Evolutionary conservation across 2,113 vertebrate genomes (phyloP), one percentile per base, ranked within the genome.

Genomic region (Mormyrus iriodes): DNA sequence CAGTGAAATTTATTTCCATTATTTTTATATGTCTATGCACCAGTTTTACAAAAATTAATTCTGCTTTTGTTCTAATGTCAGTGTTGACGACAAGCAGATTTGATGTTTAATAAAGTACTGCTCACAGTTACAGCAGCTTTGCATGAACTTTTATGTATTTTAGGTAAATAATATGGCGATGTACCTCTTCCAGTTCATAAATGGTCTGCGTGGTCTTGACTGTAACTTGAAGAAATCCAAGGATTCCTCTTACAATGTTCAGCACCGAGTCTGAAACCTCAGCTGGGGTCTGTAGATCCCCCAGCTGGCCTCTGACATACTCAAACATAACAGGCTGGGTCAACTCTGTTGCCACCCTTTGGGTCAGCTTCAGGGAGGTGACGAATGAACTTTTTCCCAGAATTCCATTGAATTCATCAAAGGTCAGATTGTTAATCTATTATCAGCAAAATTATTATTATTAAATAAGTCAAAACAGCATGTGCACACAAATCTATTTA

Each of bases 201-300:
- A 95, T 53, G 24, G 4, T 92, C 90, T 95, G 93, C 12, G 94
- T 95, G 83, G 93, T 96, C 92, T 96, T 96, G 49, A 96, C 90
- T 42, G 95, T 96, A 55, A 95, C 90, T 42, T 96, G 94, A 65
- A 96, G 93, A 86, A 95, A 95, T 24, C 90, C 90, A 69, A 96
- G 93, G 6, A 96, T 94, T n/a, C 95, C 96, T 86, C 95, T 95
- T 55, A 95, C 92, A 19, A 96, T 94, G 93, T 96, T 96, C 65
- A 96, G 93, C n/a, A 93, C 89, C 0, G 93, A 93, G 46, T 95
- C 92, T n/a, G 95, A 91, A 42, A 94, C 35, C 2, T 93, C 94
- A 13, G 92, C 8, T 10, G 92, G 65, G 15, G 94, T 91, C 1
- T 13, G 91, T 88, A 96, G 95, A 87, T 94, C 87, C 0, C 83